phyloP scores from a whole-genome alignment of 2,797 vertebrate species.

The Capromys pilorides region DNA sequence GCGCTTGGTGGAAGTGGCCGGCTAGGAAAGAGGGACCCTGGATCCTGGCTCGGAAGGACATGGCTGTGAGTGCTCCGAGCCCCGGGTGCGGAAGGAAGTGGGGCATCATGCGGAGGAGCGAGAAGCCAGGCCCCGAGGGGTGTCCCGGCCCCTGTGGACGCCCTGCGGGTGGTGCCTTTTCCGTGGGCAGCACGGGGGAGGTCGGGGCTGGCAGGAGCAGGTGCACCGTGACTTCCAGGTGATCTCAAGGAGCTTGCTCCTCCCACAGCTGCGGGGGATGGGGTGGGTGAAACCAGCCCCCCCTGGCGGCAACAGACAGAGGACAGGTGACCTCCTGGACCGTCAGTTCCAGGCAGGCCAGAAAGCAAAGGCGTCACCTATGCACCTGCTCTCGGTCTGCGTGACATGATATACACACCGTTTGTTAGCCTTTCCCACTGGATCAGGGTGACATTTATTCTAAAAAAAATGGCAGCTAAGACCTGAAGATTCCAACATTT shows the following conservation, averaged over 20 bases:
- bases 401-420: background rate
- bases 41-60: background rate
- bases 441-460: background rate
- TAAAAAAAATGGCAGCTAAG: background rate
- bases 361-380: background rate
- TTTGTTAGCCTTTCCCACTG: background rate
- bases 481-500: background rate
- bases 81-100: too few relatives aligned
- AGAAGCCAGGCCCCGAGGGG: background rate
- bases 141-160: accelerated
- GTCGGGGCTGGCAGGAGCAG: background rate
- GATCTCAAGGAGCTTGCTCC: background rate
- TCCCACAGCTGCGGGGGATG: background rate
- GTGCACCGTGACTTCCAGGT: too few relatives aligned
- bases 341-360: background rate
- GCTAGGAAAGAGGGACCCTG: background rate
- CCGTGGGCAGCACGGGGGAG: too few relatives aligned
- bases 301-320: accelerated
- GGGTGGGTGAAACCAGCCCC: background rate
- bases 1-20: accelerated
- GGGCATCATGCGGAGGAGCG: background rate
- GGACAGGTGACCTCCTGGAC: background rate
- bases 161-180: accelerated
- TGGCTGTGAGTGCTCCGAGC: background rate
- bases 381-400: background rate